Conservation (phyloP, 2,113 vertebrate genomes). For the Anser brachyrhynchus region DNA sequence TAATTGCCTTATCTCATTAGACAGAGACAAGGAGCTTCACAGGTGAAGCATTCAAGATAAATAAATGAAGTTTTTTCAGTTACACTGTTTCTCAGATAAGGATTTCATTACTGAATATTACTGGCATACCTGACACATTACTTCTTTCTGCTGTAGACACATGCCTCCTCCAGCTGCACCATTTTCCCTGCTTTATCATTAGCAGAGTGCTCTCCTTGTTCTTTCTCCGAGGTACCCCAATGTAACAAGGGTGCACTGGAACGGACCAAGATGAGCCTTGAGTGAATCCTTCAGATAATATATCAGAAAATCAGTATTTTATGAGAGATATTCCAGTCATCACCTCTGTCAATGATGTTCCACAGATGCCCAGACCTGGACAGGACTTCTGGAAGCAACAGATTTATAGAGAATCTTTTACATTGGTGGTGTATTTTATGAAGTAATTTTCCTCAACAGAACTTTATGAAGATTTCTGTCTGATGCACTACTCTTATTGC, state of each 20-base stretch:
- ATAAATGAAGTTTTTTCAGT: not conserved
- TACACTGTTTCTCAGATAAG: not conserved
- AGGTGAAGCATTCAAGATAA: not conserved
- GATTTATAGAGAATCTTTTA: not conserved
- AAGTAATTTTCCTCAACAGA: not conserved
- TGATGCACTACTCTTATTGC: not conserved
- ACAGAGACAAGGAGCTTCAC: not conserved
- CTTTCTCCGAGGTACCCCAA: not conserved
- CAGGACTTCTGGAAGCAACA: not conserved
- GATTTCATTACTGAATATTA: not conserved
- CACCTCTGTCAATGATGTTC: not conserved
- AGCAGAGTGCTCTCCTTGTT: not conserved
- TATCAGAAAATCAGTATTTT: not conserved
- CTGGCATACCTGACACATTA: accelerated
- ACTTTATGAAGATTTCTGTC: not conserved
- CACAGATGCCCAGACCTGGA: not conserved
- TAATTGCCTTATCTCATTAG: not conserved
- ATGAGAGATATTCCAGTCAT: not conserved
- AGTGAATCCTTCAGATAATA: not conserved
- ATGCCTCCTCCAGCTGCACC: not conserved
- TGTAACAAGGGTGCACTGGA: not conserved
- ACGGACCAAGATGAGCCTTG: not conserved
- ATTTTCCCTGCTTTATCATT: not conserved
- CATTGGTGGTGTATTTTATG: not conserved
- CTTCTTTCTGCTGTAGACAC: not conserved